phyloP scores from a whole-genome alignment of 2,797 vertebrate genomes.

The Zenarchopterus dispar region DNA sequence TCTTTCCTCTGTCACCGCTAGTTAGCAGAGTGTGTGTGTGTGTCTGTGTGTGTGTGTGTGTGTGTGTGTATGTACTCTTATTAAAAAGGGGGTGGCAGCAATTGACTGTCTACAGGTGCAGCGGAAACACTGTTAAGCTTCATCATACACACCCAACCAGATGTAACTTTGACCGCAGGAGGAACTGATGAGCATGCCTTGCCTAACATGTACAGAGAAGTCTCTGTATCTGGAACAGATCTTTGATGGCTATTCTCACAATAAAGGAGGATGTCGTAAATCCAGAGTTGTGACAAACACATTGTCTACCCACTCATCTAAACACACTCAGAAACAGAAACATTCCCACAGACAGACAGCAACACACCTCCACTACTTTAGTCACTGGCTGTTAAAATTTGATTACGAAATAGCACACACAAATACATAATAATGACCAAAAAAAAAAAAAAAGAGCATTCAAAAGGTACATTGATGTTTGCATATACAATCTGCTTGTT shows the following conservation, averaged over 20 bases:
- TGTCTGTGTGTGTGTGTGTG: conserved; percentile 16
- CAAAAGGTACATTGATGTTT: not conserved
- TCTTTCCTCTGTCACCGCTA: conserved; percentile 54
- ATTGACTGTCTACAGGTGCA: conserved; percentile 66
- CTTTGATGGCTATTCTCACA: conserved; percentile 37
- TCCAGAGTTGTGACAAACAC: conserved; percentile 47
- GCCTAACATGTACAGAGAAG: conserved; percentile 24
- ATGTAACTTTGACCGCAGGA: conserved; percentile 29
- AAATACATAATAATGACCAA: not conserved
- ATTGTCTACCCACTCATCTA: conserved; percentile 35
- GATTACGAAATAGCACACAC: not conserved
- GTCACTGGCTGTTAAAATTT: not conserved
- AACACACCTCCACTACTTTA: conserved; percentile 12
- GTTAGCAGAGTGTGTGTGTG: conserved; percentile 47
- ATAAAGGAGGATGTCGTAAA: conserved; percentile 64
- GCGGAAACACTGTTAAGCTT: conserved; percentile 39
- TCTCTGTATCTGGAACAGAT: conserved; percentile 19
- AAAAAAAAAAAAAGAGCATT: not conserved
- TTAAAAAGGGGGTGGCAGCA: conserved; percentile 25
- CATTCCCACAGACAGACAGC: conserved; percentile 9
- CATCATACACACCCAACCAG: conserved; percentile 43
- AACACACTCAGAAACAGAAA: conserved; percentile 48
- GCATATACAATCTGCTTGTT: not conserved
- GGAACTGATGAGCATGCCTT: conserved; percentile 20
- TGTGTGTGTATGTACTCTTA: no score